Percentiles rank a stretch among this genome's conserved stretches.
Conservation (phyloP, 92 coral and sea anemone species). For the Epizoanthus illoricatus region DNA sequence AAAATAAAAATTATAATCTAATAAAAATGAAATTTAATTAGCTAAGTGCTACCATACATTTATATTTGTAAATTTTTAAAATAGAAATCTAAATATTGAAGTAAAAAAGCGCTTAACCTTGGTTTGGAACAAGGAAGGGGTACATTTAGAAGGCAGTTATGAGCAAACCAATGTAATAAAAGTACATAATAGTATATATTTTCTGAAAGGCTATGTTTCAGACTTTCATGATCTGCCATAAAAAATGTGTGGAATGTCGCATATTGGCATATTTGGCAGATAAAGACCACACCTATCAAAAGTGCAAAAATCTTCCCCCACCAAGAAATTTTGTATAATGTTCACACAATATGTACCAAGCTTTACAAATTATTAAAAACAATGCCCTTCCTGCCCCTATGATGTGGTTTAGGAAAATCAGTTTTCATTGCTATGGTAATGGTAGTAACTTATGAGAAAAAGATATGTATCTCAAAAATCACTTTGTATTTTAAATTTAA, state of each 20-base stretch:
- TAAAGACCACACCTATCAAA: background rate
- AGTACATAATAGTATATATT: background rate
- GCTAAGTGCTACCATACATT: too few species aligned
- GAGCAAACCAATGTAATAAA: background rate
- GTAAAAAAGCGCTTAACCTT: background rate
- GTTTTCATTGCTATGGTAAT: constrained; percentile 8
- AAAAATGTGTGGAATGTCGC: background rate
- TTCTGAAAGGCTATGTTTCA: background rate
- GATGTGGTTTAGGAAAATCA: too few species aligned
- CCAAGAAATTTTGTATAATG: background rate
- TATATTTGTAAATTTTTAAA: too few species aligned
- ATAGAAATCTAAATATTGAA: too few species aligned
- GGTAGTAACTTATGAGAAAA: background rate
- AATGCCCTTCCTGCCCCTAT: too few species aligned
- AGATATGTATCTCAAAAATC: background rate
- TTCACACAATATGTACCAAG: background rate
- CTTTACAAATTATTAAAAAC: too few species aligned
- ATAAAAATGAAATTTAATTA: too few species aligned
- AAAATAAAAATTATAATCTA: too few species aligned
- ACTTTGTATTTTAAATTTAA: background rate
- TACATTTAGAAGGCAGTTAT: background rate
- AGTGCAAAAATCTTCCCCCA: background rate
- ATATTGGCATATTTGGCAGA: background rate
- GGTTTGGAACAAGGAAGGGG: background rate
- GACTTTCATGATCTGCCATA: background rate